These are phyloP conservation scores for Mormyrus proboscirostris DNA, from an alignment of 2,797 vertebrate genomes.

Conservation along the genomic window DNA sequence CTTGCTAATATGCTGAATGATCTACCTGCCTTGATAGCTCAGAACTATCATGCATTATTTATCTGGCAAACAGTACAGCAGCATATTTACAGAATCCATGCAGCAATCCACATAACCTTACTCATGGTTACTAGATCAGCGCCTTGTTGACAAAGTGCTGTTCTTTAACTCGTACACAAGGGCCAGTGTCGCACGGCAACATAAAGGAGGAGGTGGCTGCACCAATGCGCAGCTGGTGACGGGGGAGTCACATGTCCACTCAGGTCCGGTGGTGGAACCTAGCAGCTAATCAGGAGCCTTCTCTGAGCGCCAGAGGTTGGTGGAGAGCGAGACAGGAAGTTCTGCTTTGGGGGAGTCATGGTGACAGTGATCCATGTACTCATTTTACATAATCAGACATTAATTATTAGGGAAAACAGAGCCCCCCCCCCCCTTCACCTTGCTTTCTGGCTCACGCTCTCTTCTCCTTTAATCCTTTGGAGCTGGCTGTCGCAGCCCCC, in stretches of 20 bases:
- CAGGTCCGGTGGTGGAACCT: neutral
- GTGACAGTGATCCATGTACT: neutral
- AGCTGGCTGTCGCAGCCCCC: neutral
- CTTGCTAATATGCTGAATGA: neutral
- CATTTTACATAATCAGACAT: neutral
- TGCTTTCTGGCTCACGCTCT: neutral
- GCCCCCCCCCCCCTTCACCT: neutral
- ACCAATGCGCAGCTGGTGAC: neutral
- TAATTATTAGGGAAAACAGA: neutral
- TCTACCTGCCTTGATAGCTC: neutral
- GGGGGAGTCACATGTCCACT: neutral
- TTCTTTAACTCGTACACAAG: neutral
- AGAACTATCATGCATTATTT: neutral
- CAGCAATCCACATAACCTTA: neutral
- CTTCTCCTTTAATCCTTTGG: neutral
- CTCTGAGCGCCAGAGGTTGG: neutral
- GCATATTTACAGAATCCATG: neutral
- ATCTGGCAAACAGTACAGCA: neutral
- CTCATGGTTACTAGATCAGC: neutral
- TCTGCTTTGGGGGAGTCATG: neutral
- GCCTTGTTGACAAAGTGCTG: neutral
- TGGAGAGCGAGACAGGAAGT: neutral
- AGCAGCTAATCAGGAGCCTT: neutral
- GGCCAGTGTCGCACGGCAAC: neutral
- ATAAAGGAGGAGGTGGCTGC: neutral